Base-by-base conservation (phyloP, 2,797 vertebrate genomes). In the Fistularia tabacaria region DNA sequence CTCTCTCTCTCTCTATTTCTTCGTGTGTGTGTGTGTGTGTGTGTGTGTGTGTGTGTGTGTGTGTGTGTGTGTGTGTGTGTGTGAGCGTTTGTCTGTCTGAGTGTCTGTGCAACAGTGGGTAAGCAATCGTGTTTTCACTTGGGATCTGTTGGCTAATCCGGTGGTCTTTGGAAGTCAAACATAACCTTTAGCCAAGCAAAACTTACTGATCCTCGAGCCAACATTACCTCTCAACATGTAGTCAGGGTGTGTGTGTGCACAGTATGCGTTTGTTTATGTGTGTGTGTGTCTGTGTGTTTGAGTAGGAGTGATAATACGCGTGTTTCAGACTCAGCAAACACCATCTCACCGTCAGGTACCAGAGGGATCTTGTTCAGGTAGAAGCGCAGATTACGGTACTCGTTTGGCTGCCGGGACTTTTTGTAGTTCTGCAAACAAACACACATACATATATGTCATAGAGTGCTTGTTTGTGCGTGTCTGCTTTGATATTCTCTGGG, bases 351-450 rank as follows among this genome's bases (percentile, higher is more conserved):
- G 54, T 99, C 97, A 56, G 97, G 97, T 38, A 97, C 93, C 67
- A 98, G 93, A 1, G 96, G 94, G 75, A 98, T 97, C 87, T 98
- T 98, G 84, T 99, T 98, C 85, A 96, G 89, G 88, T 99, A 99
- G 89, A 99, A 98, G 62, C 95, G 93, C 51, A 99, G 92, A 86
- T 99, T 98, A 46, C 93, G 92, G 60, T 95, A 93, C 76, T 97
- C 95, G 75, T 93, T 98, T 64, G 92, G 91, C 63, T 92, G 93
- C 6, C 94, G 90, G 42, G 93, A 89, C 84, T 94, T 94, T 81
- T 93, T 97, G 74, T 90, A 93, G 82, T 96, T 98, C 96, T 99
- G 69, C 82, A 89, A 59, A 84, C 6, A 66, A 49, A 14, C n/a
- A 47, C 37, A 38, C 3, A 7, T 25, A 25, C 25, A 25, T 25